Evolutionary conservation across 2,113 vertebrate genomes (phyloP), one percentile per base, ranked within the genome.

Genomic region (Cyanoramphus novaezelandiae): DNA sequence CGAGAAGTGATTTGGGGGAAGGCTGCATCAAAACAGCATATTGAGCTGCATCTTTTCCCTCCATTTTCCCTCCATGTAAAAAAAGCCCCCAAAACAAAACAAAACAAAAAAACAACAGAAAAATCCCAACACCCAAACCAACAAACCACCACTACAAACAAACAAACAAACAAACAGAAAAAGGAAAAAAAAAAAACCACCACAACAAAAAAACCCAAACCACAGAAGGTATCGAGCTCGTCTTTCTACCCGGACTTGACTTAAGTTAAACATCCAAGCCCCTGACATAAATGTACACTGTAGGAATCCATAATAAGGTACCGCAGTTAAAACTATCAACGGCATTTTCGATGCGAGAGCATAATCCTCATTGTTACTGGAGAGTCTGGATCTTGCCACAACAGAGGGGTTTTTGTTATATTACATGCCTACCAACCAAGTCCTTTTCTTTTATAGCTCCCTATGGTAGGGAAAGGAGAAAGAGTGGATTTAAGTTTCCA

Each of bases 401-500:
- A 88, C 82, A 95, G 90, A 93, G 52, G 44, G 35, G 20, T 77
- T 96, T 94, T 92, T 95, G 91, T 96, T 96, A 85, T 86, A 84
- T 88, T 97, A 95, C 94, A 97, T 88, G 92, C 95, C 87, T 95
- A 87, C 92, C 83, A 83, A 96, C 78, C 95, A 92, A 95, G 90
- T 82, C 85, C 83, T 97, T 96, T 97, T 93, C 93, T 96, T 93
- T 90, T 91, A 88, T 3, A 79, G 92, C 91, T 97, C 93, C 89
- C 91, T 39, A 57, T 11, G 93, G 93, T 74, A 68, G 63, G 67
- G 87, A 60, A 70, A 82, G 89, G 78, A 44, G 77, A 92, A 95
- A 81, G 90, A 94, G 90, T 92, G 94, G 96, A 95, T 95, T 96
- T 92, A 93, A 95, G 90, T 94, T 97, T 97, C 92, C 92, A 95